Conservation (phyloP, 2,113 vertebrate species). For the Herpetotheres cachinnans region DNA sequence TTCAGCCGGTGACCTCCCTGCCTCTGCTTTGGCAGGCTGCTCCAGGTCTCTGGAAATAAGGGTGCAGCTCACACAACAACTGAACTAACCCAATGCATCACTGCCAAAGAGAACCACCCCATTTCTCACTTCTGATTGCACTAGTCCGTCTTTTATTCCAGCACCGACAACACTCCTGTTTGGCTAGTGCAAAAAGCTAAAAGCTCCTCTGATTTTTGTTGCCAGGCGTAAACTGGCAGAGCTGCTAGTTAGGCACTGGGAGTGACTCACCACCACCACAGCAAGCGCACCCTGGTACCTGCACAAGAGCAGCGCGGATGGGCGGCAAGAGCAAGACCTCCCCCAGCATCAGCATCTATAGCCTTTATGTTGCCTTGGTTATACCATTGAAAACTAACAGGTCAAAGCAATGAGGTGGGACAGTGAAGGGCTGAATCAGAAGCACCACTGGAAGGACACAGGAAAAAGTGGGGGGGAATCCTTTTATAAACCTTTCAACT, state of each 20-base stretch:
- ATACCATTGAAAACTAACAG: neutral
- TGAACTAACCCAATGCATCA: neutral
- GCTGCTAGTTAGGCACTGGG: neutral
- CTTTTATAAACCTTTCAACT: neutral
- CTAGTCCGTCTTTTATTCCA: neutral
- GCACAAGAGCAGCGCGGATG: neutral
- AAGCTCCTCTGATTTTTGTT: neutral
- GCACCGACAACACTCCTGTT: rapidly evolving
- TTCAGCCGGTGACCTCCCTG: neutral
- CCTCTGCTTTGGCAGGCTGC: neutral
- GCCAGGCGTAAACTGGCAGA: neutral
- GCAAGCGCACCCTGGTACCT: neutral
- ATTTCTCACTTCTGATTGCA: neutral
- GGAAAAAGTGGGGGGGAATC: neutral
- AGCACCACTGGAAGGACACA: neutral
- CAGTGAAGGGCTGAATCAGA: neutral
- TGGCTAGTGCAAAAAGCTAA: neutral
- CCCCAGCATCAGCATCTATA: neutral
- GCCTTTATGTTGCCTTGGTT: neutral
- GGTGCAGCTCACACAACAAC: neutral
- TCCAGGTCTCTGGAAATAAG: neutral
- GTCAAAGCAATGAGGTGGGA: neutral
- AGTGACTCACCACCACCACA: neutral
- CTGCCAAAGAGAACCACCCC: neutral
- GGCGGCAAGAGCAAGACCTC: neutral